Base-by-base conservation (phyloP, 2,888 invertebrate genomes). In the Germaria angustata region DNA sequence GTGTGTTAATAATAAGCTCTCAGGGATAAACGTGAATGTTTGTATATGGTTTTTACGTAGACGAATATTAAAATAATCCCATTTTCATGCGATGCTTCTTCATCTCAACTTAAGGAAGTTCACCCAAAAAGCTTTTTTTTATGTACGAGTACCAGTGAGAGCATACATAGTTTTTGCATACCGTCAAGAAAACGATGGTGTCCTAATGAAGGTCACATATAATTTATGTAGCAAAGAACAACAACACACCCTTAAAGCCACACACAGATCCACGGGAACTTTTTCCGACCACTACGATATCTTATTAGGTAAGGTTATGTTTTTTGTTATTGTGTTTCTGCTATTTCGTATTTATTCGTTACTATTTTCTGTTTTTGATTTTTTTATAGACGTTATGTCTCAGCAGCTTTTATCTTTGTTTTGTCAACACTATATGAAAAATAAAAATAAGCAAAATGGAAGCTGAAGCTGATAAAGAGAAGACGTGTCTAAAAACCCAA, bases 201-300 rank as follows among this genome's bases (percentile, higher is more conserved):
- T 82, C 82, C 82, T 82, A 79, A 75, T 82, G 78, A 82, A 82
- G 82, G 82, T 82, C 82, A 82, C 79, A 79, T 75, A n/a, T 51
- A 59, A 68, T 68, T 17, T 68, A 57, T 57, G 51, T 41, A 71
- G 55, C 36, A 63, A 28, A 34, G 36, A 65, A 79, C 36, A 66
- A 71, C 22, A 78, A 51, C 24, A 78, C 6, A 28, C 6, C 44
- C 59, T 46, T 32, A 41, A 24, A 77, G 36, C 9, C 46, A 8
- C 17, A 39, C 22, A 44, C 2, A 13, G 17, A 15, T n/a, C 36
- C 20, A 41, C 46, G 24, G 53, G 69, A 78, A 78, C 75, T 71
- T 59, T 36, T 39, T 39, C 36, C 78, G 69, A 71, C 59, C 65
- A 69, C 44, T 39, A 44, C 39, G 39, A 63, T 57, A 69, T 78